Evolutionary conservation across 2,888 invertebrate species (phyloP).

Genomic region (Vannuccia rotundouncinata): DNA sequence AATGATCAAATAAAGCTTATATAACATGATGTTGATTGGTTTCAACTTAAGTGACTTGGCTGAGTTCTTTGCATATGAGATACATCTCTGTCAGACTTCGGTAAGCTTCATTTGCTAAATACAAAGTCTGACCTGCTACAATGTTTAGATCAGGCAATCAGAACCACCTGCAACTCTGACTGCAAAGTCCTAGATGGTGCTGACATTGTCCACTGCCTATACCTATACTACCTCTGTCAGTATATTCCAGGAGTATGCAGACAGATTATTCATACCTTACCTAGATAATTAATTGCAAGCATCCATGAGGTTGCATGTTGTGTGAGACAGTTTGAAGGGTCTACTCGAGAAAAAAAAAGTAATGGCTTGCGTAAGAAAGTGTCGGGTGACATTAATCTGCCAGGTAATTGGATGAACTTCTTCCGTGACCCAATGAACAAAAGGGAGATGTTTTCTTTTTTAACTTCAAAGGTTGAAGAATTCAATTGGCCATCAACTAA

Average conservation of each 20-base stretch:
- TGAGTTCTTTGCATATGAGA: not conserved
- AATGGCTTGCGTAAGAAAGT: not conserved
- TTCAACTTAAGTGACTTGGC: not conserved
- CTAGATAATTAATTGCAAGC: not conserved
- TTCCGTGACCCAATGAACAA: not conserved
- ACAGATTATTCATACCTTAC: constrained; percentile 16
- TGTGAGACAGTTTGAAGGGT: not conserved
- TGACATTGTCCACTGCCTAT: not conserved
- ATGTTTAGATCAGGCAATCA: not conserved
- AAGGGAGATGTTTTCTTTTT: constrained; percentile 11
- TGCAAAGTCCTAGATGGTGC: constrained; percentile 23
- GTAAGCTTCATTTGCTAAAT: constrained; percentile 6
- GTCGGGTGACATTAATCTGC: constrained; percentile 8
- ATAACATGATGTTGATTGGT: too few relatives aligned
- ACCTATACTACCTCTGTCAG: constrained; percentile 13
- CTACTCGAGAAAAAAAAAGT: not conserved
- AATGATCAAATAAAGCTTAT: too few relatives aligned
- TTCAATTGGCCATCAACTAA: constrained; percentile 21
- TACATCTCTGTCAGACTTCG: not conserved
- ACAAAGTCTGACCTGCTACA: constrained; percentile 17
- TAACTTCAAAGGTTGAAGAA: constrained; percentile 2
- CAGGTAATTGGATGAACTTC: constrained; percentile 7
- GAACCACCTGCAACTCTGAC: not conserved
- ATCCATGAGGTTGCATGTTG: constrained; percentile 14
- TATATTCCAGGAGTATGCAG: constrained; percentile 5